phyloP scores from a whole-genome alignment of 2,888 invertebrate genomes.

The Hemicrepidius hirtus region DNA sequence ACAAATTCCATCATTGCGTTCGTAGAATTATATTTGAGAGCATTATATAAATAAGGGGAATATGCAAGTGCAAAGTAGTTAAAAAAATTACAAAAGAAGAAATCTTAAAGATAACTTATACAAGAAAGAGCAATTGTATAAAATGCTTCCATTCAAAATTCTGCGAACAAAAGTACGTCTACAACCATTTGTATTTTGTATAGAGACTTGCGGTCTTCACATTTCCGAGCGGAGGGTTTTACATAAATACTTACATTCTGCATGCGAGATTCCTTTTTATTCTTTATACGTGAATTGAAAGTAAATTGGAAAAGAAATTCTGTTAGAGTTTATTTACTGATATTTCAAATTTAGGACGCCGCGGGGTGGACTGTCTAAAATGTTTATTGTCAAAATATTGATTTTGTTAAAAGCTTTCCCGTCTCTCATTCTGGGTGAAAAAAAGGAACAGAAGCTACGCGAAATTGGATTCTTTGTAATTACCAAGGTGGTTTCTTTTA shows the following conservation, averaged over 20 bases:
- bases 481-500: neutral
- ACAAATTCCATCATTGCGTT: too few species aligned
- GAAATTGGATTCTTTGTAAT: conserved; percentile 2
- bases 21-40: too few species aligned
- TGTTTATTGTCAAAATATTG: conserved; percentile 48
- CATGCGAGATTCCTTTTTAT: conserved; percentile 62
- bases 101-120: conserved; percentile 43
- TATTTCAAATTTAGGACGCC: conserved; percentile 46
- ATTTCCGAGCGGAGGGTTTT: conserved; percentile 60
- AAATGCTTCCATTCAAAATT: conserved; percentile 51
- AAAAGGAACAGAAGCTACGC: conserved; percentile 3
- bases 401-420: conserved; percentile 42
- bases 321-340: conserved; percentile 56
- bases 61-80: neutral
- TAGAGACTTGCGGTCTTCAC: conserved; percentile 57
- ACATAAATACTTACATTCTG: conserved; percentile 63
- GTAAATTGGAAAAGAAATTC: conserved; percentile 60
- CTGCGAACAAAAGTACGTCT: conserved; percentile 49
- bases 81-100: conserved; percentile 16
- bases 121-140: conserved; percentile 50
- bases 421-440: neutral
- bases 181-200: conserved; percentile 57
- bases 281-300: conserved; percentile 62
- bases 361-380: conserved; percentile 42
- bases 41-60: conserved; percentile 1